phyloP scores from a whole-genome alignment of 2,113 vertebrate species.

The Esox niger region DNA sequence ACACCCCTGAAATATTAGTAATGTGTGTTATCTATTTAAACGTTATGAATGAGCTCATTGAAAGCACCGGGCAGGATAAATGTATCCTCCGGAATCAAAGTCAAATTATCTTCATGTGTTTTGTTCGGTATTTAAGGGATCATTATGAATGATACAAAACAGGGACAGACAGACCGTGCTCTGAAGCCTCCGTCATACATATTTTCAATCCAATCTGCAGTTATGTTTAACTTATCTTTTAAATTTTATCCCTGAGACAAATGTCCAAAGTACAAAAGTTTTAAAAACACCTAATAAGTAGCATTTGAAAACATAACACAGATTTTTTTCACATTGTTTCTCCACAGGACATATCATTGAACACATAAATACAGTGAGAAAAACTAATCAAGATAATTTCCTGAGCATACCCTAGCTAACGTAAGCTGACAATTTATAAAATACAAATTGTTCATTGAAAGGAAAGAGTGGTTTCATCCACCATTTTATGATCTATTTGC shows the following conservation, averaged over 20 bases:
- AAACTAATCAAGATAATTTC: too few relatives aligned
- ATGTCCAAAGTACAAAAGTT: too few relatives aligned
- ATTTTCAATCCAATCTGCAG: background rate
- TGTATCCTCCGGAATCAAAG: conserved; percentile 40
- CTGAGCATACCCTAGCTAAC: too few relatives aligned
- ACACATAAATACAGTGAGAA: too few relatives aligned
- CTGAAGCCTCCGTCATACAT: background rate
- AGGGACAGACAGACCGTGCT: background rate
- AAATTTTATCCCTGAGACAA: background rate
- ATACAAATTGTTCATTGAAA: too few relatives aligned
- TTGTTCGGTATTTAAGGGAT: conserved; percentile 21
- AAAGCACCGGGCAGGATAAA: conserved; percentile 25
- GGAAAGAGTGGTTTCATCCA: too few relatives aligned
- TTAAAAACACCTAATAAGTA: too few relatives aligned
- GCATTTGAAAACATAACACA: too few relatives aligned
- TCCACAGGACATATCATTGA: too few relatives aligned
- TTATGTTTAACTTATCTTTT: background rate
- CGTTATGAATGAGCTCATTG: conserved; percentile 37
- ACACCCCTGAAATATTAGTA: conserved; percentile 40
- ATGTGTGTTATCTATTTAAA: conserved; percentile 41
- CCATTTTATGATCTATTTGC: too few relatives aligned
- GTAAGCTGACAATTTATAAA: too few relatives aligned
- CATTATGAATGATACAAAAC: conserved; percentile 17
- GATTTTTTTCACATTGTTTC: too few relatives aligned
- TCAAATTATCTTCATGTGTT: conserved; percentile 40